Evolutionary conservation across 2,113 vertebrate species (phyloP).

Genomic region (Ceyx margarethae): DNA sequence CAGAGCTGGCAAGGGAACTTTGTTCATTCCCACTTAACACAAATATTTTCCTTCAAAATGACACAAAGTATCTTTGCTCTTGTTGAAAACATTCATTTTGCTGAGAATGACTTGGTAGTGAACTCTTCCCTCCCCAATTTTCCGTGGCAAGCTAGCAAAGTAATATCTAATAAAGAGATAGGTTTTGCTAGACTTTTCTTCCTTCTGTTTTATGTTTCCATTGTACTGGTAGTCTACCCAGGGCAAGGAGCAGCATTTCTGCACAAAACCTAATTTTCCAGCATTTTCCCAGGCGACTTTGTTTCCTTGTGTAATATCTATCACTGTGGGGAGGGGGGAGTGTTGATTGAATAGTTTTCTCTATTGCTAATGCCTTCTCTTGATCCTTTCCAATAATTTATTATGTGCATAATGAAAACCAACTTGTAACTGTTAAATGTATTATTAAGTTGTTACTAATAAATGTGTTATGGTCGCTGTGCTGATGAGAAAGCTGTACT

Average conservation of each 20-base stretch:
- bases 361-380: background rate
- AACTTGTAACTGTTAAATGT: background rate
- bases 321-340: background rate
- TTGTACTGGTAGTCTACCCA: background rate
- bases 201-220: background rate
- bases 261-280: background rate
- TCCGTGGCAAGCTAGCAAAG: background rate
- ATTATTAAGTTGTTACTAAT: background rate
- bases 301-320: background rate
- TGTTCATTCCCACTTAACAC: background rate
- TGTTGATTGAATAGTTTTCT: background rate
- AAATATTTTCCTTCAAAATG: background rate
- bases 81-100: background rate
- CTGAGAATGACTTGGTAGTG: background rate
- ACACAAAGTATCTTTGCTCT: background rate
- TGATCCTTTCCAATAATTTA: background rate
- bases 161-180: background rate
- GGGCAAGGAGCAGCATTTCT: background rate
- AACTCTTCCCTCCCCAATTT: background rate
- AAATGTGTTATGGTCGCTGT: background rate
- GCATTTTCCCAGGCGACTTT: background rate
- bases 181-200: background rate
- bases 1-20: background rate
- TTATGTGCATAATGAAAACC: background rate
- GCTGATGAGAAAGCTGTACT: accelerated